These are phyloP conservation scores for Chaetogeoica ovagalla DNA, from an alignment of 2,888 invertebrate species.

Conservation along the genomic window DNA sequence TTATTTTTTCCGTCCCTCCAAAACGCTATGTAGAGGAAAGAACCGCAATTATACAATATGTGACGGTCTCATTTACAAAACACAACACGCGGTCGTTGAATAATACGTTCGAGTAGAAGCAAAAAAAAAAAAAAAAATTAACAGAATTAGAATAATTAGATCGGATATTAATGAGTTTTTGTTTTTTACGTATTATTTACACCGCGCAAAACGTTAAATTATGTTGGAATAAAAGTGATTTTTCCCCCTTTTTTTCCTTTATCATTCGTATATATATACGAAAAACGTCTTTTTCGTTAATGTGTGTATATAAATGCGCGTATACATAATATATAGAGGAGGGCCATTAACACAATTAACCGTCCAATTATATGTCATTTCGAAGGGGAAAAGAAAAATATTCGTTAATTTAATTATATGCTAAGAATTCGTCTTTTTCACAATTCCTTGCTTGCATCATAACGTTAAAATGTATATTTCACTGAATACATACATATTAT, in stretches of 20 bases:
- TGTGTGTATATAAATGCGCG: background rate
- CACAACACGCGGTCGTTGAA: constrained; percentile 29
- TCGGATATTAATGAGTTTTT: constrained; percentile 15
- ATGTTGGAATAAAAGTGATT: background rate
- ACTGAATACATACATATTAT: no score
- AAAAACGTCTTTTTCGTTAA: background rate
- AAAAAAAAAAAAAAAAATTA: background rate
- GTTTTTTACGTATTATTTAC: background rate
- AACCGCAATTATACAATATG: constrained; percentile 15
- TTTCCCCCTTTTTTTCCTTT: background rate
- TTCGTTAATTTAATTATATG: no score
- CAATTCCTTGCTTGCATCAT: no score
- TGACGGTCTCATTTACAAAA: constrained; percentile 30
- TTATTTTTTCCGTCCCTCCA: background rate
- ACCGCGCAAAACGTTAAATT: background rate
- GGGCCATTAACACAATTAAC: no score
- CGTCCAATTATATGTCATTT: no score
- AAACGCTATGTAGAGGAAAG: background rate
- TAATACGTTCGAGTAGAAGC: background rate
- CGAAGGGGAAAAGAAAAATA: no score
- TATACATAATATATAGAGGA: background rate
- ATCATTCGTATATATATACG: no score
- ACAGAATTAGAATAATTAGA: constrained; percentile 13
- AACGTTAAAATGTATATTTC: no score
- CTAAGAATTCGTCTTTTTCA: no score